Base-by-base conservation (phyloP, 2,797 vertebrate species). In the Holocentrus rufus region DNA sequence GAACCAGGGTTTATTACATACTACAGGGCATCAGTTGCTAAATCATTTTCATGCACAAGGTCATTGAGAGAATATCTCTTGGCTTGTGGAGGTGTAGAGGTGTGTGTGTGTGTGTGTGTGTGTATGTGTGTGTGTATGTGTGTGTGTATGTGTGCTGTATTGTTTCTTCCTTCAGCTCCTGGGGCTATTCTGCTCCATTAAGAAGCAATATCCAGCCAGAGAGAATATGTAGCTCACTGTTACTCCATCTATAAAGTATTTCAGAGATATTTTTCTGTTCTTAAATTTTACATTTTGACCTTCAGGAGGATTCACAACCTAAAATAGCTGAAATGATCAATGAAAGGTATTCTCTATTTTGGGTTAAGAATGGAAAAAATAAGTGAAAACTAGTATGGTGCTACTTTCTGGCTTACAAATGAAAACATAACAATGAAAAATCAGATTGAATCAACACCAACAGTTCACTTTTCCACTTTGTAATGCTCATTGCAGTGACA, bases 41-140 rank as follows among this genome's bases (percentile, higher is more conserved):
- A 77, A 75, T 78, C 36, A 71, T 44, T 70, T 63, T 72, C 30
- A 72, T 56, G 18, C 54, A 56, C 73, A 79, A 80, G 84, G 72
- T 82, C 69, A 47, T 7, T 7, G 15, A 49, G 58, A 69, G 23
- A 78, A 74, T 47, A 11, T 65, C 27, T 71, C 14, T 5, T 20
- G 1, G 10, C 31, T 55, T 56, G 15, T 23, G 17, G 31, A 34
- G n/a, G 49, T 22, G n/a, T 6, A n/a, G n/a, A n/a, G 7, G 27
- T 49, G 46, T 17, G 6, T 65, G n/a, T 15, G n/a, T 63, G 44
- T 30, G 60, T 46, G 39, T 25, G 59, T 15, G 59, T 17, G 59
- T 9, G 59, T 25, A 11, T 25, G 39, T 61, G 59, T 18, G 59
- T 47, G 11, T 27, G 39, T 27, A 39, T 27, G 59, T 25, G 58